These are phyloP conservation scores for Halotydeus destructor DNA, from an alignment of 1,140 invertebrate species.

Conservation along the genomic window DNA sequence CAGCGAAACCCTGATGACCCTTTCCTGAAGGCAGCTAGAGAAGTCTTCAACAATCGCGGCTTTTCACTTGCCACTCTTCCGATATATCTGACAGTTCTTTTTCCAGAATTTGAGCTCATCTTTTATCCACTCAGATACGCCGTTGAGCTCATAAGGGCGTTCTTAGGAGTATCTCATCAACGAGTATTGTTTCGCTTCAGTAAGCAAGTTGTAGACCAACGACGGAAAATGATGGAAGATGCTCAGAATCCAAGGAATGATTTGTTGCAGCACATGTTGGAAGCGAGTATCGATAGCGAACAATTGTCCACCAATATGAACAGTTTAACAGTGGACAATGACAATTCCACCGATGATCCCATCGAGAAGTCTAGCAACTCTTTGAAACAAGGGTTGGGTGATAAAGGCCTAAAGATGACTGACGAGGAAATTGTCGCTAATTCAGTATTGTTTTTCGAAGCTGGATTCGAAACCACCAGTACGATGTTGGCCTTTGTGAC, in stretches of 20 bases:
- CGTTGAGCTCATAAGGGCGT: conserved; percentile 1
- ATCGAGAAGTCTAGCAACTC: too few relatives aligned
- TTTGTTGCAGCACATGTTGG: conserved; percentile 17
- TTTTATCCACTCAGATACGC: conserved; percentile 7
- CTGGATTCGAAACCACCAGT: conserved; percentile 32
- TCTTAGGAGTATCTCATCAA: neutral
- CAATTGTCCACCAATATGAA: conserved; percentile 3
- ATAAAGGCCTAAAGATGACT: too few relatives aligned
- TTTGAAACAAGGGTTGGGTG: too few relatives aligned
- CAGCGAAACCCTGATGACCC: conserved; percentile 21
- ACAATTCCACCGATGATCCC: neutral
- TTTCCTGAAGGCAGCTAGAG: conserved; percentile 21
- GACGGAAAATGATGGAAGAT: conserved; percentile 8
- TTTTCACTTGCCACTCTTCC: conserved; percentile 8
- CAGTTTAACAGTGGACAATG: neutral
- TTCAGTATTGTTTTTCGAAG: conserved; percentile 42
- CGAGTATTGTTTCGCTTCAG: conserved; percentile 11
- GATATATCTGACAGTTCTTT: neutral
- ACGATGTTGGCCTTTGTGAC: conserved; percentile 13
- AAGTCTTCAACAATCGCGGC: conserved; percentile 1
- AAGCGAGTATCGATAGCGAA: conserved; percentile 5
- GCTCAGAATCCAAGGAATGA: conserved; percentile 9
- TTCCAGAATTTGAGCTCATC: conserved; percentile 7
- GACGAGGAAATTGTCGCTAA: conserved; percentile 27
- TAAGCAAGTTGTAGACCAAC: conserved; percentile 12